These are phyloP conservation scores for Mizuhopecten yessoensis DNA, from an alignment of 1,140 invertebrate species.

Conservation along the genomic window DNA sequence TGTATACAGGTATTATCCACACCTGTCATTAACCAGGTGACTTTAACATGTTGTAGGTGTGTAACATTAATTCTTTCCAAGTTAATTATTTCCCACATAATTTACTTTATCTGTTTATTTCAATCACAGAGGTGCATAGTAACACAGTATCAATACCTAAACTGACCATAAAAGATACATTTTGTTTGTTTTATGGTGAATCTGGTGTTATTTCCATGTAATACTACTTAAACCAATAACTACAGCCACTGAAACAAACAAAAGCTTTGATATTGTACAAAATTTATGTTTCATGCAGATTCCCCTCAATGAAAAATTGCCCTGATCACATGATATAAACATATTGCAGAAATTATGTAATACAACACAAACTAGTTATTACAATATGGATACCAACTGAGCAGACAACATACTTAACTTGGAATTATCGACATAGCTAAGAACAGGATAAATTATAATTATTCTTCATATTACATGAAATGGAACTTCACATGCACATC, in stretches of 20 bases:
- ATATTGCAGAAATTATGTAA: neutral
- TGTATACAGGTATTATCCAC: no score
- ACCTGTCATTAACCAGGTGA: neutral
- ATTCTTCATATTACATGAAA: neutral
- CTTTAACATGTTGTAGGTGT: neutral
- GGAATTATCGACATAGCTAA: neutral
- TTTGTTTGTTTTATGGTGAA: no score
- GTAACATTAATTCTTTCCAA: no score
- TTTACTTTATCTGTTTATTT: neutral
- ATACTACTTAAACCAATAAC: no score
- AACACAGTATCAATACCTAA: neutral
- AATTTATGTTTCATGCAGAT: neutral
- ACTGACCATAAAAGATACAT: no score
- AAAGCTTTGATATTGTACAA: neutral
- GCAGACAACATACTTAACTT: neutral
- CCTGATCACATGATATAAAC: conserved; percentile 6
- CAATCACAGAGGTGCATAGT: neutral
- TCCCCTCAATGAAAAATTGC: neutral
- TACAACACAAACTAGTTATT: neutral
- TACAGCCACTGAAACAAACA: neutral
- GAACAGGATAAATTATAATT: neutral
- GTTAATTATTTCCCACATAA: neutral
- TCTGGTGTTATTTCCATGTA: no score
- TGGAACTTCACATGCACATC: no score
- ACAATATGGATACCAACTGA: neutral